Conservation (phyloP, 2,888 invertebrate genomes). For the Mesodorylaimus sp. region DNA sequence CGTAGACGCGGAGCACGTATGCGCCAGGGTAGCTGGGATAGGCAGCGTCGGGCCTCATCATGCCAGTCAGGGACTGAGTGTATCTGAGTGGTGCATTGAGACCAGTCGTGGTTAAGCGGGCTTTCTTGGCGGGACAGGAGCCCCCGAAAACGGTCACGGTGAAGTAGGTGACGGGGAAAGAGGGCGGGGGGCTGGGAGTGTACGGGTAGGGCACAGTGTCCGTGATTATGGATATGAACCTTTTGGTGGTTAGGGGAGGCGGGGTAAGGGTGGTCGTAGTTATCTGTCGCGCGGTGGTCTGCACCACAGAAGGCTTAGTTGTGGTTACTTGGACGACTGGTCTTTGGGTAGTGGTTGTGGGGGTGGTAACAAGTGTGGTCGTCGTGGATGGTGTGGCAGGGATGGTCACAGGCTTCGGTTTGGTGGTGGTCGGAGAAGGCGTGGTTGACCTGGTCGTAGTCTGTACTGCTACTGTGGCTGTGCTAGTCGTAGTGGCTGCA, state of each 20-base stretch:
- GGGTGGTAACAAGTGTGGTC: background rate
- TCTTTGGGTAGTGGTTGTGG: no score
- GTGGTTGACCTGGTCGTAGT: slow-evolving; percentile 8
- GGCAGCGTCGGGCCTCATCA: background rate
- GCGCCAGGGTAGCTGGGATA: slow-evolving; percentile 10
- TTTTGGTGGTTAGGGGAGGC: background rate
- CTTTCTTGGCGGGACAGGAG: background rate
- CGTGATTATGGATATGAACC: background rate
- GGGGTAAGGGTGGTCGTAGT: background rate
- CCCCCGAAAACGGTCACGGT: slow-evolving; percentile 10
- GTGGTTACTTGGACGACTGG: slow-evolving; percentile 2
- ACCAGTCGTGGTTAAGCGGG: background rate
- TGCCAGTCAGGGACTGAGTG: slow-evolving; percentile 5
- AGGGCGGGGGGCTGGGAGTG: background rate
- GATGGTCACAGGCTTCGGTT: background rate
- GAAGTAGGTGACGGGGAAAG: slow-evolving; percentile 8
- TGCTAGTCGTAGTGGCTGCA: slow-evolving; percentile 9
- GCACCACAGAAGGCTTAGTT: background rate
- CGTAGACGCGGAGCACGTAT: slow-evolving; percentile 5
- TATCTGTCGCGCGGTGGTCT: background rate
- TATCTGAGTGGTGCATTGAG: slow-evolving; percentile 10
- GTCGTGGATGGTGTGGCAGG: background rate
- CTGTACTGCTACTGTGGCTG: slow-evolving; percentile 7
- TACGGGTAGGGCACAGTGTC: background rate
- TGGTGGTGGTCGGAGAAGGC: slow-evolving; percentile 2